Evolutionary conservation across 2,888 invertebrate genomes (phyloP), one percentile per base, ranked within the genome.

Genomic region (Dynastes maya): DNA sequence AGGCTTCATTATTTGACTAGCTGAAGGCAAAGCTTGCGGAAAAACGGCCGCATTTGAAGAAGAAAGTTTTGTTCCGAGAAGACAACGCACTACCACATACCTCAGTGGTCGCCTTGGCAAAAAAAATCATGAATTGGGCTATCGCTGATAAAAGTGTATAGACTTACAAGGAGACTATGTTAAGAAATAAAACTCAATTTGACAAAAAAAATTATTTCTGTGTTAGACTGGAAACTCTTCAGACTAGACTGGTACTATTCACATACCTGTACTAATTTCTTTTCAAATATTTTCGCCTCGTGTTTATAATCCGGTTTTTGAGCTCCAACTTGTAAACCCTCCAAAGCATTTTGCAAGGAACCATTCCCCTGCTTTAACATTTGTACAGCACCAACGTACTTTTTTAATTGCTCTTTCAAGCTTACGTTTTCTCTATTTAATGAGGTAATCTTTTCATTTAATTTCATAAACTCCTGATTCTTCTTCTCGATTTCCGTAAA

Each of bases 301-400:
- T 92, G 92, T 81, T 91, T 91, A 84, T 91, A 90, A 86, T 91
- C 90, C 0, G 88, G 87, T 80, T 88, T 84, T 82, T 63, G 84
- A 9, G 85, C 85, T 82, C 89, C 89, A 13, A 86, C 83, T 63
- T 87, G 85, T 71, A 88, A 81, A 32, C 84, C 86, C 61, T 87
- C 87, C 55, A 88, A 82, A 51, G 85, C 84, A 77, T 86, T 86
- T 70, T 87, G 85, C 29, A 88, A 81, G 82, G 91, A 91, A 82
- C 90, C 83, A 77, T 86, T 77, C 5, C 77, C 85, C 51, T 82
- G 90, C 86, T 93, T 93, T 83, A 97, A 89, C 91, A 96, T 92
- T 90, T 96, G 95, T 55, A 97, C 95, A n/a, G 97, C 97, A 74
- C 94, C 94, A 82, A 97, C 94, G 87, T 97, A 97, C 85, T 95